phyloP scores from a whole-genome alignment of 2,888 invertebrate genomes.

The Ganaspis brasiliensis region DNA sequence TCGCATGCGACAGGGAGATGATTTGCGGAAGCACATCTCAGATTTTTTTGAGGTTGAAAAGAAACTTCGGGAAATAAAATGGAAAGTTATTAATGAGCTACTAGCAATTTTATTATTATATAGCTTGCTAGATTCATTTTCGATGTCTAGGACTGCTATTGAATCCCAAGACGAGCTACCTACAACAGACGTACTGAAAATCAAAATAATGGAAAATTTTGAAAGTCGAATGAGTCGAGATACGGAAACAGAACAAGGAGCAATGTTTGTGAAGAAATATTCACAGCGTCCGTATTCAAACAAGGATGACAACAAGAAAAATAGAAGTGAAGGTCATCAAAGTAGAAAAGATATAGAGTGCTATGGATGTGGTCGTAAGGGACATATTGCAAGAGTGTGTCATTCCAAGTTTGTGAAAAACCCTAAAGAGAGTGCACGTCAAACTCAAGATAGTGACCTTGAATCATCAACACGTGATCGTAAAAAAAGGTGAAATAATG shows the following conservation, averaged over 20 bases:
- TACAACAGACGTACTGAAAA: constrained; percentile 30
- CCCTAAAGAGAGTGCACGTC: neutral
- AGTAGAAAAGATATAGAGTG: neutral
- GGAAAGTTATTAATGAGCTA: constrained; percentile 52
- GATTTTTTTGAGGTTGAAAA: constrained; percentile 54
- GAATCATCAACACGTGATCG: neutral
- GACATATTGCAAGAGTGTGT: neutral
- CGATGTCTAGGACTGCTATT: constrained; percentile 46
- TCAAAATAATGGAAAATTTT: constrained; percentile 52
- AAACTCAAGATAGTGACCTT: neutral
- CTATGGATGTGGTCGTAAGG: neutral
- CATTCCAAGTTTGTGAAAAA: neutral
- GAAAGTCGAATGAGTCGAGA: constrained; percentile 20
- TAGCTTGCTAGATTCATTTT: constrained; percentile 46
- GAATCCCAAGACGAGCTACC: constrained; percentile 48
- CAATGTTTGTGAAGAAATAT: neutral
- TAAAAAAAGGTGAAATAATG: neutral
- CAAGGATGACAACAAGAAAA: constrained; percentile 12
- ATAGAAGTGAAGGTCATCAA: constrained; percentile 8
- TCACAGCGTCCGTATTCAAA: neutral
- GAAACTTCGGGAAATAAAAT: constrained; percentile 50
- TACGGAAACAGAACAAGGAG: neutral
- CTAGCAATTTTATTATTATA: constrained; percentile 47
- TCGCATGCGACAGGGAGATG: constrained; percentile 53
- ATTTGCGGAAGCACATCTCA: constrained; percentile 51